These are phyloP conservation scores for Lerema accius DNA, from an alignment of 1,140 invertebrate genomes.

Conservation along the genomic window DNA sequence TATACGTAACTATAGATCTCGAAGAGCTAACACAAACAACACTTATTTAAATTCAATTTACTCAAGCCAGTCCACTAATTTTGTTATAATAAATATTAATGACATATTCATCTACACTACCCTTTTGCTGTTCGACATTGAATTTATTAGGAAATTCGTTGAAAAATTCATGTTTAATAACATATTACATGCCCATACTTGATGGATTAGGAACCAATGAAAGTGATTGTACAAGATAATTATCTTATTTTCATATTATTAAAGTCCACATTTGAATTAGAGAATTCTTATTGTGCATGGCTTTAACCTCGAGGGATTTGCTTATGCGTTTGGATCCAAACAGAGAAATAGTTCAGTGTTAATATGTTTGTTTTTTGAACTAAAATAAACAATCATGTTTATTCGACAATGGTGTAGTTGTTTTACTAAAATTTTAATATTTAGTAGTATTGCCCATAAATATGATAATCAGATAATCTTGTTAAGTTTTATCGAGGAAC, in stretches of 20 bases:
- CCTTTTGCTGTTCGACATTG: constrained; percentile 36
- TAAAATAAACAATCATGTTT: constrained; percentile 17
- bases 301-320: not conserved
- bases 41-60: too few relatives aligned
- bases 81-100: not conserved
- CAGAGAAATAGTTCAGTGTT: too few relatives aligned
- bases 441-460: too few relatives aligned
- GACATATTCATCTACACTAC: constrained; percentile 15
- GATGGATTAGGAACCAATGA: too few relatives aligned
- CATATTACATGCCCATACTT: not conserved
- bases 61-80: too few relatives aligned
- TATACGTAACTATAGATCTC: too few relatives aligned
- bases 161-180: constrained; percentile 20
- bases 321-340: too few relatives aligned
- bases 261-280: not conserved
- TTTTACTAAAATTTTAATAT: not conserved
- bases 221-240: too few relatives aligned
- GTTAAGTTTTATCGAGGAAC: too few relatives aligned
- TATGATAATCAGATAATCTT: too few relatives aligned
- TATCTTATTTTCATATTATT: not conserved
- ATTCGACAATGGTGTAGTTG: constrained; percentile 7
- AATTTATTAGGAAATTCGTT: constrained; percentile 40
- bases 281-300: not conserved
- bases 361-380: too few relatives aligned
- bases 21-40: too few relatives aligned